Evolutionary conservation across 2,113 vertebrate species (phyloP).

Genomic region (Poeciliopsis occidentalis): DNA sequence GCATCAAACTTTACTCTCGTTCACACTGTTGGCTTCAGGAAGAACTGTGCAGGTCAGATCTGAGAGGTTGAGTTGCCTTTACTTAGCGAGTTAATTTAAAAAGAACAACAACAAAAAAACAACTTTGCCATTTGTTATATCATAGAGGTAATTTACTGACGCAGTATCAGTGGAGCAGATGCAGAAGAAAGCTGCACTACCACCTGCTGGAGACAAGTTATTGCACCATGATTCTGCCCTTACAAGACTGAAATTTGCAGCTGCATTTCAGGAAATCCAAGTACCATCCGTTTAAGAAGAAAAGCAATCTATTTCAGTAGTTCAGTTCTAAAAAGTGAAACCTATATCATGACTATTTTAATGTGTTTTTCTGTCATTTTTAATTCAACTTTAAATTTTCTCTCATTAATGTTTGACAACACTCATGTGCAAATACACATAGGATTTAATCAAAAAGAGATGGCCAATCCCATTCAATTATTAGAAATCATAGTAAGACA

Average conservation of each 20-base stretch:
- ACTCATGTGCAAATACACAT: too few species aligned
- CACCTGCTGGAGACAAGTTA: slow-evolving; percentile 67
- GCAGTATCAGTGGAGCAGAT: slow-evolving; percentile 27
- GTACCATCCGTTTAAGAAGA: neutral
- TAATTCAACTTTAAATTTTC: too few species aligned
- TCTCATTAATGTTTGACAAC: neutral
- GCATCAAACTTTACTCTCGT: slow-evolving; percentile 16
- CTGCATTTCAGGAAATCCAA: neutral
- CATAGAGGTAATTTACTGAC: neutral
- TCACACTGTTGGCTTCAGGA: neutral
- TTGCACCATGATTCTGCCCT: slow-evolving; percentile 39
- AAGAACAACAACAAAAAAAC: too few species aligned
- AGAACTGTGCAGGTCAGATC: neutral
- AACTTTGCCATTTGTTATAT: neutral
- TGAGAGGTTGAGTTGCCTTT: neutral
- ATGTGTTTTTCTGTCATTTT: too few species aligned
- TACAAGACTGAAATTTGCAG: too few species aligned
- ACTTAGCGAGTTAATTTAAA: neutral
- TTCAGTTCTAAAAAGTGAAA: too few species aligned
- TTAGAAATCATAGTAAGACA: too few species aligned
- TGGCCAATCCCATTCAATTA: too few species aligned
- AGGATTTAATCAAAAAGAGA: too few species aligned
- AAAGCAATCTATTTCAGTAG: too few species aligned
- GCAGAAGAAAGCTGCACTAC: slow-evolving; percentile 49
- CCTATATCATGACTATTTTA: too few species aligned